Conservation (phyloP, 2,113 vertebrate species). For the Microtus pennsylvanicus region DNA sequence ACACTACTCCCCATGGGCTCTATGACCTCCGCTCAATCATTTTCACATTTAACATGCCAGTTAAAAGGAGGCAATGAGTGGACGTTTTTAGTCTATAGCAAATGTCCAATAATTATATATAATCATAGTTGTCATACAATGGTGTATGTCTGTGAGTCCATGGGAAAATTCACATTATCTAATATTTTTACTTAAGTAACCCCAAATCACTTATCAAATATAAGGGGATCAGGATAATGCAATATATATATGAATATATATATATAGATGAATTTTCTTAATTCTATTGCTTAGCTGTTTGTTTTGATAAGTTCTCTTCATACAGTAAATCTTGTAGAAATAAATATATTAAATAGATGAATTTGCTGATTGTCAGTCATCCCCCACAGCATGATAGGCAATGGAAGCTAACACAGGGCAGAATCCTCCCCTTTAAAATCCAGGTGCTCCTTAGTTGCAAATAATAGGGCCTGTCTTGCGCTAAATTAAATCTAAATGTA, state of each 20-base stretch:
- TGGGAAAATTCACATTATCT: background rate
- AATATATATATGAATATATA: background rate
- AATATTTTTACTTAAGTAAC: background rate
- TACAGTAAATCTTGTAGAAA: background rate
- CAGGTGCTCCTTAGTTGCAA: background rate
- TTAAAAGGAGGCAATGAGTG: background rate
- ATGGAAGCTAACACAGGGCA: background rate
- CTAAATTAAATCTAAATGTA: background rate
- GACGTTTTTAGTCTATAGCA: background rate
- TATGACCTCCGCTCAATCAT: background rate
- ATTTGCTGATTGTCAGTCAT: background rate
- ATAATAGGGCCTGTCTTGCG: background rate
- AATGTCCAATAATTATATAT: background rate
- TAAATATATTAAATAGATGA: background rate
- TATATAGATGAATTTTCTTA: background rate
- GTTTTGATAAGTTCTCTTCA: background rate
- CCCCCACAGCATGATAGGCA: background rate
- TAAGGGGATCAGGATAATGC: background rate
- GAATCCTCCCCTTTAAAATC: background rate
- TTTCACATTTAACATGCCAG: background rate
- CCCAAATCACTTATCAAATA: background rate
- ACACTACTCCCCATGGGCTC: background rate
- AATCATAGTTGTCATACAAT: background rate
- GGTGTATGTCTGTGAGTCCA: background rate
- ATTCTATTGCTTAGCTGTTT: background rate